A percentile compares a stretch with the other conserved stretches of the same genome.
phyloP scores from a whole-genome alignment of 2,113 vertebrate genomes.

The Ardeotis arabs region DNA sequence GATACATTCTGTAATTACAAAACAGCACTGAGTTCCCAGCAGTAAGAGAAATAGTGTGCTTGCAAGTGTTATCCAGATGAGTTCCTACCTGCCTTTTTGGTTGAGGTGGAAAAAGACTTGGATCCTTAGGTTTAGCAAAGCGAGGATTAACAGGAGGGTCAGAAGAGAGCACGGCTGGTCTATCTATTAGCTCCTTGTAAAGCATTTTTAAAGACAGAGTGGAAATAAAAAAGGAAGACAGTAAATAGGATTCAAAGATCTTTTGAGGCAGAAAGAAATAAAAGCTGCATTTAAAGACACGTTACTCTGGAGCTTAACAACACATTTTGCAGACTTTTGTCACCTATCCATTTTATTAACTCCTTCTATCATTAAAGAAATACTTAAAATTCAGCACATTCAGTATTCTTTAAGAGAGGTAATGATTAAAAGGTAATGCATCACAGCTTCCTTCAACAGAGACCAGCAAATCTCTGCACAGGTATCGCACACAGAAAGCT shows the following conservation, averaged over 20 bases:
- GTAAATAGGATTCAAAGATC: conserved; percentile 52
- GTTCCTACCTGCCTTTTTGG: conserved; percentile 88
- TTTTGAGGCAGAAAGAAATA: conserved; percentile 2
- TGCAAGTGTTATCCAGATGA: neutral
- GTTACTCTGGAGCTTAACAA: neutral
- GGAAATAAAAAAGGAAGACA: conserved; percentile 27
- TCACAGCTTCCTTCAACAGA: neutral
- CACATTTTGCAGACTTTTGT: neutral
- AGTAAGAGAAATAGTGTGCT: neutral
- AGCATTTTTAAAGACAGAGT: conserved; percentile 27
- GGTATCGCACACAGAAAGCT: neutral
- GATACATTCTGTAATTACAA: neutral
- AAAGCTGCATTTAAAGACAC: neutral
- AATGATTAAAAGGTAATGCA: neutral
- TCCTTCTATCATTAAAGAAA: neutral
- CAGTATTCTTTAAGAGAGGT: neutral
- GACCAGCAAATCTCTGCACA: neutral
- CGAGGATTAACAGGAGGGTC: conserved; percentile 72
- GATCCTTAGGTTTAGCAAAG: conserved; percentile 78
- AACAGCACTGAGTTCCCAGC: neutral
- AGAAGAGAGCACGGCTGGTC: conserved; percentile 65
- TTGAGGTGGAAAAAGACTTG: conserved; percentile 74
- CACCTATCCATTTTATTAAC: neutral
- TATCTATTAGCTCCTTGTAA: conserved; percentile 71
- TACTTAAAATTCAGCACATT: neutral